Percentiles rank a stretch among this genome's conserved stretches.
phyloP scores from a whole-genome alignment of 1,140 invertebrate species.

The Atta colombica region DNA sequence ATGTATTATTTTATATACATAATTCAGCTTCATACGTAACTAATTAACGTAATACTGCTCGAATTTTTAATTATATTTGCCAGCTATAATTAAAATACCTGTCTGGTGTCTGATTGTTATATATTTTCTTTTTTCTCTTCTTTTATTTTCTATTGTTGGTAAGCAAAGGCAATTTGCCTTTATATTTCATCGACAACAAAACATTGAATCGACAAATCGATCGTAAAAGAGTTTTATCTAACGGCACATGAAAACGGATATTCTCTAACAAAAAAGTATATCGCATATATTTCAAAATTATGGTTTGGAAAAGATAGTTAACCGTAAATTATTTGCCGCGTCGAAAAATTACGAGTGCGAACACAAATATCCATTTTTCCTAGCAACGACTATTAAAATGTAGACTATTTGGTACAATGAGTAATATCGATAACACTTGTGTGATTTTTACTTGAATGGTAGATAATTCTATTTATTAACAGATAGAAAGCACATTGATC shows the following conservation, averaged over 20 bases:
- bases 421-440: neutral
- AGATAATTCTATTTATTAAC: conserved; percentile 1
- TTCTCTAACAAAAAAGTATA: conserved; percentile 19
- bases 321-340: conserved; percentile 2
- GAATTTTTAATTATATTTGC: neutral
- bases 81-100: conserved; percentile 23
- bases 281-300: neutral
- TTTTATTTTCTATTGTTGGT: neutral
- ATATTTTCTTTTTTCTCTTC: neutral
- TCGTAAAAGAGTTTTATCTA: conserved; percentile 10
- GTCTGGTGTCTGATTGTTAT: neutral
- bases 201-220: conserved; percentile 9
- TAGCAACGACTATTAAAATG: neutral
- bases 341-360: conserved; percentile 6
- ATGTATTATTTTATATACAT: neutral
- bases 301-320: neutral
- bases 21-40: neutral
- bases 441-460: neutral
- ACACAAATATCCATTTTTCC: neutral
- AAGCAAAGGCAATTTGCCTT: neutral
- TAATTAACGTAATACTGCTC: conserved; percentile 12
- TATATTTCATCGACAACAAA: neutral
- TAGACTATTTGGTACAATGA: neutral
- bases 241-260: neutral
- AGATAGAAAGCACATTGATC: neutral